These are phyloP conservation scores for Eudyptes chrysolophus DNA, from an alignment of 2,113 vertebrate species.

Conservation along the genomic window DNA sequence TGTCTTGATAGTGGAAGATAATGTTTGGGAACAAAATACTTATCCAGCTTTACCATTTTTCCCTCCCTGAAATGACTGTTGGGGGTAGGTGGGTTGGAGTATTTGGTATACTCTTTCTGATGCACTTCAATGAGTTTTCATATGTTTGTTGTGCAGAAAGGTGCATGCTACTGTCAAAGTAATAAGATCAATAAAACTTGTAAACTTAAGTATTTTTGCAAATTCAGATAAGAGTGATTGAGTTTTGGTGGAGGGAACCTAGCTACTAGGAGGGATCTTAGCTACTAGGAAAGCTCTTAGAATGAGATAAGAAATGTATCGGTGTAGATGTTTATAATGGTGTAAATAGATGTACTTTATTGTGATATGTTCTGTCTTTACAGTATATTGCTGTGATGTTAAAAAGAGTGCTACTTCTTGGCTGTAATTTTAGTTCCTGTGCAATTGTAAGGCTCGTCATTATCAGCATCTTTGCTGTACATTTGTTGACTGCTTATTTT, in stretches of 20 bases:
- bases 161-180: background rate
- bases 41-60: background rate
- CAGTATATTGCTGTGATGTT: background rate
- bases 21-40: background rate
- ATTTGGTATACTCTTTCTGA: background rate
- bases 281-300: background rate
- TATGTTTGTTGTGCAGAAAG: background rate
- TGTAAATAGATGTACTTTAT: background rate
- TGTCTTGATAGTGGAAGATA: background rate
- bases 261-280: background rate
- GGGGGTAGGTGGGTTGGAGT: background rate
- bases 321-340: background rate
- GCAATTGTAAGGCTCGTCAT: background rate
- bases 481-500: background rate
- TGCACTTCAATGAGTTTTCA: background rate
- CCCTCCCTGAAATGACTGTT: background rate
- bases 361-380: background rate
- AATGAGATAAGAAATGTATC: background rate
- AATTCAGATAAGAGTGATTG: background rate
- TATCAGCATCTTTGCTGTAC: background rate
- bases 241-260: background rate
- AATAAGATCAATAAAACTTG: background rate
- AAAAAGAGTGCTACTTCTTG: background rate
- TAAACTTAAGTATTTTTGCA: background rate
- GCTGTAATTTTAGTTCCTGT: background rate